Conservation (phyloP, 2,888 invertebrate species). For the Diadegma fenestrale region DNA sequence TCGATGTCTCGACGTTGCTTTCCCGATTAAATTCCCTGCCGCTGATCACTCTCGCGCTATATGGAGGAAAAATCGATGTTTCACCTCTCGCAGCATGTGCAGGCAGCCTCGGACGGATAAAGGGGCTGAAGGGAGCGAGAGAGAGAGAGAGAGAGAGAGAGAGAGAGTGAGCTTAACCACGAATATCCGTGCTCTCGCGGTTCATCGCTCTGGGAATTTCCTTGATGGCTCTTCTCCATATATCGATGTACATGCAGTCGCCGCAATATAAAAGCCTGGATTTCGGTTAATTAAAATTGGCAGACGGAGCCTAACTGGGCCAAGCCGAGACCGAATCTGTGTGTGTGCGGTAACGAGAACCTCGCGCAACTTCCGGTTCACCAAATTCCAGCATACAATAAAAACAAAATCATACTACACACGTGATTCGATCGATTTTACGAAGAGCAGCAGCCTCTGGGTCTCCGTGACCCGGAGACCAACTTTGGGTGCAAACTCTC, state of each 20-base stretch:
- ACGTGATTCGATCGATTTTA: no score
- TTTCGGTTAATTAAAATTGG: slow-evolving; percentile 67
- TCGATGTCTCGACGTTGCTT: slow-evolving; percentile 49
- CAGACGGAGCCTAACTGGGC: slow-evolving; percentile 47
- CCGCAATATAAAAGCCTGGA: slow-evolving; percentile 32
- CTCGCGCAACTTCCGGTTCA: slow-evolving; percentile 1
- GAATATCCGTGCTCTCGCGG: slow-evolving; percentile 62
- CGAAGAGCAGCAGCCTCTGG: no score
- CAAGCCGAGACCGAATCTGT: background rate
- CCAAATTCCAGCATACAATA: slow-evolving; percentile 8
- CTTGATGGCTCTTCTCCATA: slow-evolving; percentile 17
- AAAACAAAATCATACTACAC: background rate
- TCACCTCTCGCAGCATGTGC: slow-evolving; percentile 30
- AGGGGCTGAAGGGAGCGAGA: background rate
- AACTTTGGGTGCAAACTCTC: background rate
- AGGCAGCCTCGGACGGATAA: background rate
- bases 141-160: background rate
- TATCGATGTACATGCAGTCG: slow-evolving; percentile 7
- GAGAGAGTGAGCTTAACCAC: slow-evolving; percentile 44
- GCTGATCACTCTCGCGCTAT: slow-evolving; percentile 35
- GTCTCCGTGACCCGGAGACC: no score
- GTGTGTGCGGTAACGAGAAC: slow-evolving; percentile 25
- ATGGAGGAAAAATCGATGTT: slow-evolving; percentile 55
- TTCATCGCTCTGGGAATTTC: slow-evolving; percentile 64
- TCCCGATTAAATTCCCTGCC: slow-evolving; percentile 61